A percentile compares a stretch with the other conserved stretches of the same genome.
phyloP scores from a whole-genome alignment of 2,113 vertebrate species.

The Lagopus leucura region DNA sequence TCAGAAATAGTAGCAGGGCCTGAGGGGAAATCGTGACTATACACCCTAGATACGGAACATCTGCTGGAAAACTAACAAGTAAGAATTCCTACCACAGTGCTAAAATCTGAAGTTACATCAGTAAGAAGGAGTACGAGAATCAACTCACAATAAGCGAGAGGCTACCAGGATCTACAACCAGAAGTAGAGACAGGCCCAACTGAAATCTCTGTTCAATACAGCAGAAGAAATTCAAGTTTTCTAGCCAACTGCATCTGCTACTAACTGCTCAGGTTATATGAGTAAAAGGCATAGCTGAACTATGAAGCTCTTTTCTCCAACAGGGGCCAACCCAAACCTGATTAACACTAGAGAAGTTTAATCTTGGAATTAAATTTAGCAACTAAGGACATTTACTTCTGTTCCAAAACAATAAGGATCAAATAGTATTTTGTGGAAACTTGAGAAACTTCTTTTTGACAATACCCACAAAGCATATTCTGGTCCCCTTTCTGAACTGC shows the following conservation, averaged over 20 bases:
- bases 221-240: not conserved
- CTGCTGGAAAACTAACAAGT: conserved; percentile 17
- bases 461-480: not conserved
- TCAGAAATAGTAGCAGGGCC: not conserved
- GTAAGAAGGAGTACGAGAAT: not conserved
- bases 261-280: not conserved
- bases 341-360: not conserved
- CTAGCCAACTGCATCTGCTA: not conserved
- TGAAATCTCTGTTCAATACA: not conserved
- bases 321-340: not conserved
- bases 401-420: not conserved
- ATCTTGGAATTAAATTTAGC: not conserved
- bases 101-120: conserved; percentile 3
- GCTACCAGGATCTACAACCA: not conserved
- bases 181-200: not conserved
- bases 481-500: not conserved
- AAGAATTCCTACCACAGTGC: not conserved
- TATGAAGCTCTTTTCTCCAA: not conserved
- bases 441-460: not conserved
- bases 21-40: conserved; percentile 43
- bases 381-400: not conserved
- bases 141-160: not conserved
- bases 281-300: not conserved
- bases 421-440: not conserved
- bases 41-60: conserved; percentile 41